Conservation (phyloP, 2,888 invertebrate genomes). For the Osmoderma eremita region DNA sequence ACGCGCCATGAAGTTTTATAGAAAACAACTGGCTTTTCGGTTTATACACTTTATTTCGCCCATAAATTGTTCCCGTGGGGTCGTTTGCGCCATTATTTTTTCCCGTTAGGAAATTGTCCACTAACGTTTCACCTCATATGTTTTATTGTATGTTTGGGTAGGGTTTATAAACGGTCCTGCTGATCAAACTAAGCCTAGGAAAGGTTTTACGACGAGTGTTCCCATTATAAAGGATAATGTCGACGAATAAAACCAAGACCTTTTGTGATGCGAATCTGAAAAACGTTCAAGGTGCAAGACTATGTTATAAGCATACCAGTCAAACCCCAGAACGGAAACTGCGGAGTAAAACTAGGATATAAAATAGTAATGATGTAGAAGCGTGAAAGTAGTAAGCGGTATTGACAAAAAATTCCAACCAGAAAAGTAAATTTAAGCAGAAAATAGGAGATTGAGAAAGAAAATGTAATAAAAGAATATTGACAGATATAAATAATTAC, state of each 20-base stretch:
- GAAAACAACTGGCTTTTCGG: conserved; percentile 29
- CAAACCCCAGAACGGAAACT: too few species aligned
- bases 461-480: too few species aligned
- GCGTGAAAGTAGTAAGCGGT: too few species aligned
- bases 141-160: conserved; percentile 30
- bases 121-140: conserved; percentile 29
- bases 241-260: conserved; percentile 8
- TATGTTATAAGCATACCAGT: too few species aligned
- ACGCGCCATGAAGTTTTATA: conserved; percentile 20
- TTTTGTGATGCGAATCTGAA: too few species aligned
- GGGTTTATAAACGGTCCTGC: conserved; percentile 29
- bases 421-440: too few species aligned
- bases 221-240: conserved; percentile 22
- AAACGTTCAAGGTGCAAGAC: too few species aligned
- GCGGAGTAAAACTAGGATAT: too few species aligned
- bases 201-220: conserved; percentile 21
- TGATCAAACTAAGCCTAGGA: conserved; percentile 24
- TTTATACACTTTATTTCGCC: conserved; percentile 34
- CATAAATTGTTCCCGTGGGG: conserved; percentile 23
- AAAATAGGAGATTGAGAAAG: too few species aligned
- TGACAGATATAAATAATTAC: too few species aligned
- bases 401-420: too few species aligned
- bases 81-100: conserved; percentile 31
- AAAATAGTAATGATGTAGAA: too few species aligned
- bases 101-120: conserved; percentile 24